These are phyloP conservation scores for Junonia oenone DNA, from an alignment of 2,888 invertebrate genomes.

Conservation along the genomic window DNA sequence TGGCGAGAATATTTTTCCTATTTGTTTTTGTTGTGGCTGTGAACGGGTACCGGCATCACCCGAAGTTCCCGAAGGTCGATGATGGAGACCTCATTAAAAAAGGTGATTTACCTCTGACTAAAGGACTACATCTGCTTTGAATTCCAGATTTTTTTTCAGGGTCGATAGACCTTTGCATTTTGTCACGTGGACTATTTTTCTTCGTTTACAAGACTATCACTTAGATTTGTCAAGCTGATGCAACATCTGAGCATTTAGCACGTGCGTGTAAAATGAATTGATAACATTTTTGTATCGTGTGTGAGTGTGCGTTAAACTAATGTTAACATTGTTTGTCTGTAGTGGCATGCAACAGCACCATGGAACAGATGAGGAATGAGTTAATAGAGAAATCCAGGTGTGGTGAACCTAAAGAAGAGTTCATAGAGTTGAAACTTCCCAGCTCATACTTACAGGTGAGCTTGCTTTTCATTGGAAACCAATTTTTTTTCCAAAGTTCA, in stretches of 20 bases:
- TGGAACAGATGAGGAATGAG: constrained; percentile 46
- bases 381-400: constrained; percentile 61
- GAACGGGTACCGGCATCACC: constrained; percentile 48
- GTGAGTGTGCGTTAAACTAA: background rate
- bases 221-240: background rate
- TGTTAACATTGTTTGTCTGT: constrained; percentile 33
- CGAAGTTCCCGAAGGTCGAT: constrained; percentile 54
- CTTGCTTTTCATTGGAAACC: too few species aligned
- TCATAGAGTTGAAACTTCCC: constrained; percentile 51
- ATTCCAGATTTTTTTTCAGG: background rate
- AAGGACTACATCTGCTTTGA: background rate
- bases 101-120: constrained; percentile 42
- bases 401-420: constrained; percentile 63
- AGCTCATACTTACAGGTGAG: constrained; percentile 60
- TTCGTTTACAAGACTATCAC: background rate
- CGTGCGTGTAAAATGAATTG: constrained; percentile 7
- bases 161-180: background rate
- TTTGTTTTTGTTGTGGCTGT: constrained; percentile 50
- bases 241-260: background rate
- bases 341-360: constrained; percentile 55
- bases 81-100: constrained; percentile 42
- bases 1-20: constrained; percentile 58
- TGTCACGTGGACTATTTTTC: background rate
- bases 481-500: too few species aligned
- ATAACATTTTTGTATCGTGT: background rate